Evolutionary conservation across 30 jellyfish, hydroid and myxozoan species (phyloP).

Genomic region (Cassiopea xamachana): DNA sequence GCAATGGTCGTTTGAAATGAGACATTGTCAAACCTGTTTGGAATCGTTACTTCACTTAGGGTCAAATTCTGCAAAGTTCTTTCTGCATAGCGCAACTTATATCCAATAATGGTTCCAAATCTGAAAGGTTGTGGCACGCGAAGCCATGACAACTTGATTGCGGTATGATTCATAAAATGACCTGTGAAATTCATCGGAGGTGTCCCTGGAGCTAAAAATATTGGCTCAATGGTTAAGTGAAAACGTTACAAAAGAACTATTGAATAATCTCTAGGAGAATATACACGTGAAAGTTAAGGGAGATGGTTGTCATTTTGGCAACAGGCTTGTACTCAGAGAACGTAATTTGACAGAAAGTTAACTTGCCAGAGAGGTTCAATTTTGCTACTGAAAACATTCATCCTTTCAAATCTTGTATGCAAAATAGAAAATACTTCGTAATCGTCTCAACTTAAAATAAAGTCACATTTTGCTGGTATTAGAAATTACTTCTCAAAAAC

Average conservation of each 20-base stretch:
- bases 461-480: too few species aligned
- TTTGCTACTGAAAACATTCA: too few species aligned
- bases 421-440: too few species aligned
- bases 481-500: too few species aligned
- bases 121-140: slow-evolving; percentile 53
- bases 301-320: too few species aligned
- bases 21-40: slow-evolving; percentile 10
- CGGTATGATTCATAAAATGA: slow-evolving; percentile 29
- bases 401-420: too few species aligned
- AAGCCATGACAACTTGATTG: slow-evolving; percentile 32
- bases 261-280: not conserved
- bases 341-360: too few species aligned
- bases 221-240: not conserved
- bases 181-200: slow-evolving; percentile 66
- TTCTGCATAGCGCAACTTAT: slow-evolving; percentile 31
- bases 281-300: not conserved
- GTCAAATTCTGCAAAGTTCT: slow-evolving; percentile 1
- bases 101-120: slow-evolving; percentile 38
- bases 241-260: not conserved
- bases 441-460: too few species aligned
- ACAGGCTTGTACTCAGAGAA: too few species aligned
- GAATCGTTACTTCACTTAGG: not conserved
- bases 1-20: slow-evolving; percentile 31
- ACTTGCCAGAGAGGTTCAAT: too few species aligned
- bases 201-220: slow-evolving; percentile 11